Base-by-base conservation (phyloP, 53 echinoderm and acorn worm species). In the Crossaster papposus region DNA sequence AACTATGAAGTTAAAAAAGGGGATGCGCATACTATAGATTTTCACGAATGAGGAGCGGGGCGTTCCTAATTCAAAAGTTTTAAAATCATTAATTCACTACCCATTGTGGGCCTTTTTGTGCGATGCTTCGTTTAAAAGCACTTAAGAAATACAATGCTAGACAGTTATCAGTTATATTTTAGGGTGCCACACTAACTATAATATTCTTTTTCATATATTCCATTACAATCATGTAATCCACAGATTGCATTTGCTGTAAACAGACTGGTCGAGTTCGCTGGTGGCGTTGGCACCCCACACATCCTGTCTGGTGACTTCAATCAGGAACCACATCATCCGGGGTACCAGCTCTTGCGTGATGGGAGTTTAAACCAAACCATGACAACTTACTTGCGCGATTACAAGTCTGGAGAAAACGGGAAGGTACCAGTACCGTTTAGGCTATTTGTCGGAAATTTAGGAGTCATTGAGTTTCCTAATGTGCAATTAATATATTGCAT, bases 291-390 rank as follows among this genome's bases (percentile, higher is more conserved):
- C 55, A 33, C 58, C 7, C 80, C 93, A 1, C 80, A 93, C 33
- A 79, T 96, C 30, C 83, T 96, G 24, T 96, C 95, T 52, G 96
- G 96, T 8, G 96, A 96, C 73, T 96, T 96, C 85, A 96, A 96
- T 89, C 91, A 90, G 55, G 94, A 96, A 62, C 96, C 96, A 14
- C 81, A 88, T 51, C 78, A 93, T 88, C 93, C 95, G 1, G 96
- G 95, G 14, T 96, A 96, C 81, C 89, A 95, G 80, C 74, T 96
- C 58, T 65, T 94, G 79, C 93, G 90, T n/a, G 89, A 96, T 86
- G 93, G 96, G 78, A 35, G 65, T 34, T 65, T 94, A 0, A 68
- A 85, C 62, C 63, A 84, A 23, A 62, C 86, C 14, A 85, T 88
- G 35, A 52, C 87, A 51, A 76, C 74, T 26, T 88, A 89, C 64